Evolutionary conservation across 1,140 invertebrate species (phyloP), one percentile per base, ranked within the genome.

Genomic region (Bilobella aurantiaca): DNA sequence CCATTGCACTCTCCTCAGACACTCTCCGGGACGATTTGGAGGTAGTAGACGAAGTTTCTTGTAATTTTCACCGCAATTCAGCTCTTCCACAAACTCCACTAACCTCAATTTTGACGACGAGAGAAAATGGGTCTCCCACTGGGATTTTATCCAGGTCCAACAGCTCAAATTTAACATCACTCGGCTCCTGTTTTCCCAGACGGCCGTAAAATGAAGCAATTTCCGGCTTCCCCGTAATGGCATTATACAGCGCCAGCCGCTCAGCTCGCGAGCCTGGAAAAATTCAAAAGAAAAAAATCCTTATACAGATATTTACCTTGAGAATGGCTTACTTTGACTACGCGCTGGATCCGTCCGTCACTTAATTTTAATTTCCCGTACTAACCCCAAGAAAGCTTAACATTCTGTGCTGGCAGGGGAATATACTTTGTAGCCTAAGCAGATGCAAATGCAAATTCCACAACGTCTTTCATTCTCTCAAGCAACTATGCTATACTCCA

Each of bases 101-200:
- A 61, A 85, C 83, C 76, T 81, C 78, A 59, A 87, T 83, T 32
- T 83, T 81, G 5, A 89, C 81, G 0, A 79, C 80, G 8, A 89
- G 80, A 37, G 79, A 77, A 74, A 88, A 88, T 21, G 82, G 79
- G 46, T 87, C 79, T 1, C 87, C 87, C 63, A 89, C 84, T 21
- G 81, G 80, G 1, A 88, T 82, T 46, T 79, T 80, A 46, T 88
- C 86, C 29, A 88, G 76, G 37, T 89, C 86, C 3, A 81, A 75
- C 1, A 90, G 77, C 61, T 85, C 82, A 73, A 89, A 89, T 53
- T 79, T 77, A 0, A 89, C 81, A 74, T 90, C 87, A 74, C 79
- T 80, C 0, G 82, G 82, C 21, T 58, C 31, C 23, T 65, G 34
- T 3, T 14, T 67, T 70, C n/a, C 25, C 47, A 21, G 29, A 14